These are phyloP conservation scores for Leptoteleia sp. DNA, from an alignment of 1,140 invertebrate species.

Conservation along the genomic window DNA sequence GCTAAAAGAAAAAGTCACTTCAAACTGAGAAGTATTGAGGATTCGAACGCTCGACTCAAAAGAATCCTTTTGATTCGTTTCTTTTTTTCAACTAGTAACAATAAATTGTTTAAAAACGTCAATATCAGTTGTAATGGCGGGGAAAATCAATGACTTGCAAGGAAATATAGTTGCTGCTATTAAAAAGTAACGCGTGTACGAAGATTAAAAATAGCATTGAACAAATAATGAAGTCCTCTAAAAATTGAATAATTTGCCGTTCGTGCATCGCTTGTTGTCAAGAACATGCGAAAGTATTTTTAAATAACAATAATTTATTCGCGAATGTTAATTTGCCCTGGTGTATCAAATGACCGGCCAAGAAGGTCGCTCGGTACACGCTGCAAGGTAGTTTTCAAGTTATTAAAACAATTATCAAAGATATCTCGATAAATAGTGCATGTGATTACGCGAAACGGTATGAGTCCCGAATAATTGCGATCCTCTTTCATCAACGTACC, in stretches of 20 bases:
- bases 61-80: too few relatives aligned
- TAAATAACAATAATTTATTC: slow-evolving; percentile 53
- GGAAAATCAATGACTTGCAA: too few relatives aligned
- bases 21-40: too few relatives aligned
- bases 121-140: too few relatives aligned
- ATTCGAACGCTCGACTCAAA: too few relatives aligned
- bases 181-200: too few relatives aligned
- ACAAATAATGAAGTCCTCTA: slow-evolving; percentile 16
- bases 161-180: too few relatives aligned
- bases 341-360: slow-evolving; percentile 37
- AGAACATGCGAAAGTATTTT: slow-evolving; percentile 43
- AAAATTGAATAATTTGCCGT: slow-evolving; percentile 17
- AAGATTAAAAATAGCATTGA: not conserved
- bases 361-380: slow-evolving; percentile 40
- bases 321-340: slow-evolving; percentile 30
- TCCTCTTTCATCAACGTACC: not conserved
- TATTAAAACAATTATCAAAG: slow-evolving; percentile 25
- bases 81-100: too few relatives aligned
- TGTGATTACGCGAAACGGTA: slow-evolving; percentile 19
- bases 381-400: slow-evolving; percentile 24
- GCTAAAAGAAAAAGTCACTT: too few relatives aligned
- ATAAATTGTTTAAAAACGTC: too few relatives aligned
- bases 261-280: slow-evolving; percentile 16
- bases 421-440: slow-evolving; percentile 40
- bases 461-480: not conserved